Evolutionary conservation across 2,888 invertebrate genomes (phyloP), one percentile per base, ranked within the genome.

Genomic region (Aleiodes leptofemur): DNA sequence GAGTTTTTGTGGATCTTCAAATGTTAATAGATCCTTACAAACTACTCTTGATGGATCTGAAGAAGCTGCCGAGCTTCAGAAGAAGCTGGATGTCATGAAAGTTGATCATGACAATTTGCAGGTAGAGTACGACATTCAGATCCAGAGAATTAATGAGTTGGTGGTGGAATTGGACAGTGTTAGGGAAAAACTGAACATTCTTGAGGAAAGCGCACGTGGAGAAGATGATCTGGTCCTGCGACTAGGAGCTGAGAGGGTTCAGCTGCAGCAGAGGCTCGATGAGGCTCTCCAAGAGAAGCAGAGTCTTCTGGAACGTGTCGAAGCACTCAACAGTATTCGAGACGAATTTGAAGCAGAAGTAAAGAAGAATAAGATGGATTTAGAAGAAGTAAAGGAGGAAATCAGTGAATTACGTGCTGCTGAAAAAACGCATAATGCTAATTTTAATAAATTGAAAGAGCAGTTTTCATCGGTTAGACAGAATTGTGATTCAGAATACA

Each of bases 11-110:
- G 72, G 69, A 11, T 16, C 73, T 8, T 16, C n/a, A n/a, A 43
- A 53, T 9, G 73, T 79, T 7, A 79, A 84, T 43, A 80, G 80
- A 71, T 76, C 74, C 7, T 69, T 81, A 9, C 82, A 84, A 69
- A 83, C 83, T 4, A 64, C 74, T 6, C 16, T 78, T 0, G 43
- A 34, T 61, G 69, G 80, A 2, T 16, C 79, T 51, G 69, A 81
- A 7, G 43, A 78, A 13, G 6, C 76, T 11, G 48, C 76, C 5
- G 61, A 73, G 7, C 59, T 74, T 0, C 48, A 76, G n/a, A 34
- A 51, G 8, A 51, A 76, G 9, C 13, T 77, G 1, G 55, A 77
- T 56, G 71, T 77, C 50, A 14, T 82, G 14, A 75, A 23, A 16
- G 38, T 55, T 3, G 75, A 76, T 16, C 77, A 77, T 55, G 76